A percentile compares a stretch with the other conserved stretches of the same genome.
phyloP scores from a whole-genome alignment of 2,113 vertebrate species.

The Plestiodon gilberti region DNA sequence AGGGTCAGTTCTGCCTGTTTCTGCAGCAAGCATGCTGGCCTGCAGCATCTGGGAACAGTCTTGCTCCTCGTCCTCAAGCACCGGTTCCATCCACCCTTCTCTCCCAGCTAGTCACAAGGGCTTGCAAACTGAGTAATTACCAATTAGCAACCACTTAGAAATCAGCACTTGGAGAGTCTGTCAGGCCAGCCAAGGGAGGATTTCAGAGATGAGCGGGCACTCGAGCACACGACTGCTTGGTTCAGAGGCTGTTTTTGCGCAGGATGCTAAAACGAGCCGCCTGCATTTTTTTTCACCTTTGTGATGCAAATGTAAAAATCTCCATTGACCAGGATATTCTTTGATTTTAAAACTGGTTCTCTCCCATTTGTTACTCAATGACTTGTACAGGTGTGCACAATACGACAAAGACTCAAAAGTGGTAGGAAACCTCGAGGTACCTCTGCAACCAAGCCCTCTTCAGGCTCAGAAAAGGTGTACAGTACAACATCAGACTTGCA shows the following conservation, averaged over 20 bases:
- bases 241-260: not conserved
- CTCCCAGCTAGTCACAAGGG: not conserved
- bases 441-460: no score
- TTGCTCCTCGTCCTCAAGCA: no score
- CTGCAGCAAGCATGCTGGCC: not conserved
- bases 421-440: not conserved
- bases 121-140: slow-evolving; percentile 4
- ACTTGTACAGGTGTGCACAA: no score
- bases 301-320: not conserved
- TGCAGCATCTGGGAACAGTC: no score
- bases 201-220: not conserved
- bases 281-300: not conserved
- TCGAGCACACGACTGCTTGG: not conserved
- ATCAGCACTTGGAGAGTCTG: not conserved
- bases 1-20: not conserved
- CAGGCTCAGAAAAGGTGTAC: no score
- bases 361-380: no score
- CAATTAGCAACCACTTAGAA: slow-evolving; percentile 16
- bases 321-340: no score
- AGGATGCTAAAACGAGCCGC: not conserved
- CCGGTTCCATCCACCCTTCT: not conserved
- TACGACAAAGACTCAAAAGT: not conserved
- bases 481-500: not conserved
- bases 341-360: not conserved
- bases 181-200: not conserved